phyloP scores from a whole-genome alignment of 2,888 invertebrate genomes.

The Trichacis sp. region DNA sequence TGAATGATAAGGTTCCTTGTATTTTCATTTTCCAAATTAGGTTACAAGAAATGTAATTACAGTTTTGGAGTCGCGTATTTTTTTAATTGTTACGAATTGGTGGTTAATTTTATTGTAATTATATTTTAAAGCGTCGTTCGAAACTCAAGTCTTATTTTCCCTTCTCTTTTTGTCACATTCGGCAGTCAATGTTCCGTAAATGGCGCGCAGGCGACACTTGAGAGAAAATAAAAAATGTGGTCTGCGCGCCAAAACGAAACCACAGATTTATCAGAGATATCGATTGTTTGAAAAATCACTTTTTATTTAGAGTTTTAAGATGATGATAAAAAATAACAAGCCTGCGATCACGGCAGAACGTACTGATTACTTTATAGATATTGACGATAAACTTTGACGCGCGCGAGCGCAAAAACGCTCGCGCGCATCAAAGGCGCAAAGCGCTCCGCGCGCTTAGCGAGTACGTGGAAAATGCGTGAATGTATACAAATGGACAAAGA shows the following conservation, averaged over 20 bases:
- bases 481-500: constrained; percentile 7
- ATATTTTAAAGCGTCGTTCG: constrained; percentile 6
- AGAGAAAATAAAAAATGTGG: constrained; percentile 13
- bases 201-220: constrained; percentile 1
- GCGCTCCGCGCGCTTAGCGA: background rate
- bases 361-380: constrained; percentile 59
- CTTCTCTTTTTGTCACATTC: constrained; percentile 34
- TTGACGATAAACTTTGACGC: constrained; percentile 55
- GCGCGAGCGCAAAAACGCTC: background rate
- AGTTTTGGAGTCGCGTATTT: background rate
- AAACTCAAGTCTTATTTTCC: constrained; percentile 23
- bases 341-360: constrained; percentile 47
- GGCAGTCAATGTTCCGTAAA: background rate
- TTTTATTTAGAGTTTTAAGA: constrained; percentile 39
- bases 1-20: constrained; percentile 16
- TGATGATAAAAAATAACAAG: constrained; percentile 36
- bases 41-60: too few species aligned
- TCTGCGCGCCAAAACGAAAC: constrained; percentile 19
- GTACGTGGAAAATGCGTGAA: constrained; percentile 1
- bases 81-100: background rate
- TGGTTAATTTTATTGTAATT: background rate
- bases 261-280: constrained; percentile 26
- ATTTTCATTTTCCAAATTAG: background rate
- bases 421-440: constrained; percentile 12
- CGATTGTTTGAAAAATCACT: constrained; percentile 40